Conservation (phyloP, 2,888 invertebrate genomes). For the Orchesella flavescens region DNA sequence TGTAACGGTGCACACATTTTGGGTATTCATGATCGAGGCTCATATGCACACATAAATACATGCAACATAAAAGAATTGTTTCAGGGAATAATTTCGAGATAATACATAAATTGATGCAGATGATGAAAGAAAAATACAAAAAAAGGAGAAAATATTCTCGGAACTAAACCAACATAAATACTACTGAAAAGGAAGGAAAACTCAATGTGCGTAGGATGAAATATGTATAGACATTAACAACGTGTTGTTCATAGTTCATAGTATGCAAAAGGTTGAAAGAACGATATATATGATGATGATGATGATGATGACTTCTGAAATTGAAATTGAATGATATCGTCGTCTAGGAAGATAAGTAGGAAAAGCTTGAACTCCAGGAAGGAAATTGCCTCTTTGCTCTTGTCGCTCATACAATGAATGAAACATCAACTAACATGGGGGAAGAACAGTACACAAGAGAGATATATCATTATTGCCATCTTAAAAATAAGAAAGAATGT, state of each 20-base stretch:
- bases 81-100: no score
- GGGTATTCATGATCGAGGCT: no score
- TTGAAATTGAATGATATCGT: conserved; percentile 60
- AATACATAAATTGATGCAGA: no score
- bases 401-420: conserved; percentile 9
- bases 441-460: conserved; percentile 38
- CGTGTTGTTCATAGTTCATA: no score
- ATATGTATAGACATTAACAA: background rate
- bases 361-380: conserved; percentile 16
- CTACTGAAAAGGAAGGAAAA: conserved; percentile 22
- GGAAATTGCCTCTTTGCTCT: conserved; percentile 54
- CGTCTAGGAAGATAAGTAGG: conserved; percentile 2
- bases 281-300: background rate
- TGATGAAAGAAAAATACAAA: background rate
- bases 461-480: conserved; percentile 51
- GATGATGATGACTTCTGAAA: conserved; percentile 57
- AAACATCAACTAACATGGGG: conserved; percentile 21
- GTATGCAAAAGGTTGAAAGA: background rate
- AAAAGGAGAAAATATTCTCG: conserved; percentile 6
- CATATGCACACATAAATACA: no score
- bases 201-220: conserved; percentile 22
- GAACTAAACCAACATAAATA: no score
- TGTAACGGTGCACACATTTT: no score
- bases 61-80: no score
- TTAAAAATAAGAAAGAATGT: conserved; percentile 45